These are phyloP conservation scores for Sardinella longiceps DNA, from an alignment of 2,797 vertebrate species.

Conservation along the genomic window DNA sequence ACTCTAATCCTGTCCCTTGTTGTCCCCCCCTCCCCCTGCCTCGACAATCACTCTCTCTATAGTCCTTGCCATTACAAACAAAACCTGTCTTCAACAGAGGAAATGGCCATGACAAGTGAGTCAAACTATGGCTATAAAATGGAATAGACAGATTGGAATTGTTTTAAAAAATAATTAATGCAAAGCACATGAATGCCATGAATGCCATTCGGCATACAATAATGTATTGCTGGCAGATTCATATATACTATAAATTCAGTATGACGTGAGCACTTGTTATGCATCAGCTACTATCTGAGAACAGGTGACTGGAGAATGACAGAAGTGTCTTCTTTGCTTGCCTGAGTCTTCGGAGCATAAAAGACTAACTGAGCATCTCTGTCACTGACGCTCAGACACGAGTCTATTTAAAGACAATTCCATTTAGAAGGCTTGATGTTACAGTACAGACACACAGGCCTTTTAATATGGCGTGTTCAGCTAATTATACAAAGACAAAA, in stretches of 20 bases:
- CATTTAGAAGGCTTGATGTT: background rate
- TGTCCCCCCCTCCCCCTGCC: background rate
- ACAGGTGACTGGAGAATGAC: background rate
- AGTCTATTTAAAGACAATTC: background rate
- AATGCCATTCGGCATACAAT: background rate
- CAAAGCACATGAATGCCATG: no score
- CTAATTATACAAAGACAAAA: slow-evolving; percentile 24
- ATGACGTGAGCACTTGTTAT: background rate
- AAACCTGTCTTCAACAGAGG: background rate
- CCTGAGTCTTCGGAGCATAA: background rate
- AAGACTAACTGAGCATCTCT: background rate
- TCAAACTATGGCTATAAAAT: background rate
- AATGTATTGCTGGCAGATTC: background rate
- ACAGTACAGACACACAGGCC: no score
- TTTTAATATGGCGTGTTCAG: slow-evolving; percentile 1
- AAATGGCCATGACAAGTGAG: background rate
- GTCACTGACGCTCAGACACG: background rate
- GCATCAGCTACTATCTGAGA: background rate
- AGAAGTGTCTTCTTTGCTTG: background rate
- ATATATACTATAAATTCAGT: background rate
- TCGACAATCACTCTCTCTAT: background rate
- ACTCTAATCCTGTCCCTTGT: background rate
- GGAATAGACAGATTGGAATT: no score
- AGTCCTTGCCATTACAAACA: background rate
- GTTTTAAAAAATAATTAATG: no score